Base-by-base conservation (phyloP, 2,888 invertebrate species). In the Drosophila setosimentum region DNA sequence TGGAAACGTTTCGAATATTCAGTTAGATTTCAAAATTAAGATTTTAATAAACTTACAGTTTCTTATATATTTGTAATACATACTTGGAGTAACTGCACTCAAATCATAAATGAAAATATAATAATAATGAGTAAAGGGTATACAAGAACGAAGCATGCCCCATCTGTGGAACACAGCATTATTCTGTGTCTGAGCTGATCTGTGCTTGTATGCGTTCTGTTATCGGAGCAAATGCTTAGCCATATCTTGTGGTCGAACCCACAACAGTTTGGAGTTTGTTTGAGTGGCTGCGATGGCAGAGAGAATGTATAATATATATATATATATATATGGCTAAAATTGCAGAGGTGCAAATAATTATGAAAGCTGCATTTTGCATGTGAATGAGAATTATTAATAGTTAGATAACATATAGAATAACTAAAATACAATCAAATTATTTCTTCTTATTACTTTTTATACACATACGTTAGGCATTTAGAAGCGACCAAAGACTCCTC, bases 241-340 rank as follows among this genome's bases (percentile, higher is more conserved):
- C 78, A 80, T 73, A 73, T 81, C 78, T 76, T 83, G 79, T 57
- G 84, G 82, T 68, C 79, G 73, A 62, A 60, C 61, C 67, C 66
- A 82, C 82, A 83, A 68, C 64, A 78, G 70, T 66, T 49, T 68
- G 81, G 71, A 70, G 76, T 73, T 74, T 62, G 69, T 57, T 40
- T 21, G 18, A 45, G 35, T 40, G 45, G 64, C 70, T 59, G 32
- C 65, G 50, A 62, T 37, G 8, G 13, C 13, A 45, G 13, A 21
- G 42, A 21, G 8, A 45, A n/a, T n/a, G 53, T 21, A 40, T n/a
- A 24, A n/a, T 27, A 27, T 50, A 27, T n/a, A 55, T 16, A n/a
- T n/a, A n/a, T n/a, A n/a, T 45, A 45, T 3, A 21, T 16, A 37
- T 42, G 55, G 50, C 30, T 37, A 4, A 7, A 4, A 35, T 50